phyloP scores from a whole-genome alignment of 92 coral and sea anemone species.

The Meandrina meandrites region DNA sequence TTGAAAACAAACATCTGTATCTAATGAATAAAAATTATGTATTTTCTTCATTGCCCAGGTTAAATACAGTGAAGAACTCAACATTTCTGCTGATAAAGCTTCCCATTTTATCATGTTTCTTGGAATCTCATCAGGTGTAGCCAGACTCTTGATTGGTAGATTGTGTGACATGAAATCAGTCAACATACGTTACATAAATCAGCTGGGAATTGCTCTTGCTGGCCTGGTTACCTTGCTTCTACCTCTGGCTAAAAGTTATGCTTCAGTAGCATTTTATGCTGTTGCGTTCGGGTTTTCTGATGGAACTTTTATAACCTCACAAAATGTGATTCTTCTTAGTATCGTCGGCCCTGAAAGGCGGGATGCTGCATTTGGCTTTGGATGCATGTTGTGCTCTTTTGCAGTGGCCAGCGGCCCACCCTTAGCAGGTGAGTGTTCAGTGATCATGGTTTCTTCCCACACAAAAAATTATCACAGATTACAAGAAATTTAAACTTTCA shows the following conservation, averaged over 20 bases:
- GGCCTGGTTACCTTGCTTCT: slow-evolving; percentile 30
- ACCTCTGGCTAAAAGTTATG: slow-evolving; percentile 41
- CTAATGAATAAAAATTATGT: no score
- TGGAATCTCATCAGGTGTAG: slow-evolving; percentile 48
- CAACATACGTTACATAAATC: slow-evolving; percentile 37
- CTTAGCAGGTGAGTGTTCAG: slow-evolving; percentile 45
- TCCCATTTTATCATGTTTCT: slow-evolving; percentile 53
- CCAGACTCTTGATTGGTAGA: slow-evolving; percentile 49
- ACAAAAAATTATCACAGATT: no score
- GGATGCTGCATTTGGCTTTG: slow-evolving; percentile 62
- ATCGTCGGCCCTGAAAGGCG: slow-evolving; percentile 38
- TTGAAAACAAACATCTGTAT: background rate
- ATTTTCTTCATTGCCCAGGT: slow-evolving; percentile 35
- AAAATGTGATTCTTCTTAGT: slow-evolving; percentile 24
- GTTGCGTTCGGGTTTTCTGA: slow-evolving; percentile 47
- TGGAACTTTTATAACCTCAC: slow-evolving; percentile 48
- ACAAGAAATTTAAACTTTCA: no score
- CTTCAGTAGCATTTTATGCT: slow-evolving; percentile 36
- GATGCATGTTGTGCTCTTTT: slow-evolving; percentile 13
- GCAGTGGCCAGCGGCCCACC: slow-evolving; percentile 54
- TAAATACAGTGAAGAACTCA: slow-evolving; percentile 65
- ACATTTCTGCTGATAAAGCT: slow-evolving; percentile 51
- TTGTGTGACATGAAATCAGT: slow-evolving; percentile 44
- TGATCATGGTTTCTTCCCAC: background rate
- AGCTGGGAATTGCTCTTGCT: slow-evolving; percentile 28